Evolutionary conservation across 1,140 invertebrate species (phyloP).

Genomic region (Leptinotarsa undecemlineata): DNA sequence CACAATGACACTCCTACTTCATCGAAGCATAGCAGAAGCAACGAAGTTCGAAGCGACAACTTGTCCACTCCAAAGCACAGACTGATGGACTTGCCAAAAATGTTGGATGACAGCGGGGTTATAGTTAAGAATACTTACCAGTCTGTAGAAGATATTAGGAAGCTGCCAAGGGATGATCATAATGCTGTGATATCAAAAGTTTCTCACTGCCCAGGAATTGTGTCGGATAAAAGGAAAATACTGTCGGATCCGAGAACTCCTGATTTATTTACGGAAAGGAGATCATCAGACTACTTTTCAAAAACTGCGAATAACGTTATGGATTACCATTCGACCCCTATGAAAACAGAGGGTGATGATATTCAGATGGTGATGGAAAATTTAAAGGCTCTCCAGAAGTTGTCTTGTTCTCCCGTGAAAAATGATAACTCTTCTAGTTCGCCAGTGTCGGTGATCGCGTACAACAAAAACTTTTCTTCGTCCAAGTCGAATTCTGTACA

Average conservation of each 20-base stretch:
- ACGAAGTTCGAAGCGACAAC: background rate
- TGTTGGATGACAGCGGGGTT: conserved; percentile 34
- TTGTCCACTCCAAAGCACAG: background rate
- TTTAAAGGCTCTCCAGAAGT: conserved; percentile 50
- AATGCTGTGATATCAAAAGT: conserved; percentile 36
- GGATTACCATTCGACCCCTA: conserved; percentile 8
- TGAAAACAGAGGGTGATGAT: conserved; percentile 45
- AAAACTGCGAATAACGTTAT: background rate
- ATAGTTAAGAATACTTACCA: conserved; percentile 30
- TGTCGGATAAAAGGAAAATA: background rate
- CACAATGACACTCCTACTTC: background rate
- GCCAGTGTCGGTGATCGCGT: conserved; percentile 52
- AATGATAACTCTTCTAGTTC: conserved; percentile 38
- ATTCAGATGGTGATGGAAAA: conserved; percentile 52
- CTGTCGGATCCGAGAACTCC: background rate
- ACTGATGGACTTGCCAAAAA: background rate
- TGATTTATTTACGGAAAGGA: background rate
- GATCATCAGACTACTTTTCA: background rate
- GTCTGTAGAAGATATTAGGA: background rate
- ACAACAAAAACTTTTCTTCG: conserved; percentile 51
- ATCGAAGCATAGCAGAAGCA: background rate
- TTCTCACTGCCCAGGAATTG: conserved; percentile 41
- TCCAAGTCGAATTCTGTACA: conserved; percentile 29
- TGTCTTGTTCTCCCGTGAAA: conserved; percentile 45
- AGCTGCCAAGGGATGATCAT: conserved; percentile 17